Base-by-base conservation (phyloP, 1,140 invertebrate species). In the Neodiprion lecontei region DNA sequence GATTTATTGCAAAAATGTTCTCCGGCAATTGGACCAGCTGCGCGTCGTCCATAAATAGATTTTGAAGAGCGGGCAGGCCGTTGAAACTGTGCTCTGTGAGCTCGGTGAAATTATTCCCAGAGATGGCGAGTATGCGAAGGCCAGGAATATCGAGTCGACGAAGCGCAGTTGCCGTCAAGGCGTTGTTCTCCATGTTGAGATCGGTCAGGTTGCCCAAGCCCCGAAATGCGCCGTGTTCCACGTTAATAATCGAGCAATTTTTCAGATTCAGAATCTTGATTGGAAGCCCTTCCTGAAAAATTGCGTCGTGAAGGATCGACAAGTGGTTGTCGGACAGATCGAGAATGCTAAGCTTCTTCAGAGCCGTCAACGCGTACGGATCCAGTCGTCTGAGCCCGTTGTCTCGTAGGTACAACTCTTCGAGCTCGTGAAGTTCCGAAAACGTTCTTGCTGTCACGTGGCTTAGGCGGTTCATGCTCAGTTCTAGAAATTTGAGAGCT, bases 31-130 rank as follows among this genome's bases (percentile, higher is more conserved):
- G 88, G 1, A 83, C 72, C 81, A 96, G 91, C 69, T 92, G 90
- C 49, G 93, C 93, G 77, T 92, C 89, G 81, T 95, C 92, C 76
- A 96, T 80, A 2, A 91, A 88, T 1, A 97, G 83, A 12, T 92
- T 91, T 80, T 95, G 94, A 48, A 97, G 84, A 0, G 93, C 93
- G 1, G 93, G 92, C 74, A 97, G 84, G 49, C 94, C 93, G 68
- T 92, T 91, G 70, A 96, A 91, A 21, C 93, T 91, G 75, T 90
- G 90, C 17, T 91, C 90, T 67, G 92, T 91, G 61, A 95, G 87
- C 67, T 92, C 88, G 28, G 91, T 93, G 80, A 96, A 94, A 84
- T 96, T 95, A 83, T 96, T 97, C 69, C 91, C 88, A 4, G 94
- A 94, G 8, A 95, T 84, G 75, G 92, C 91, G 23, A 97, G 87